Evolutionary conservation across 2,888 invertebrate species (phyloP).

Genomic region (Gymnoscelis rufifasciata): DNA sequence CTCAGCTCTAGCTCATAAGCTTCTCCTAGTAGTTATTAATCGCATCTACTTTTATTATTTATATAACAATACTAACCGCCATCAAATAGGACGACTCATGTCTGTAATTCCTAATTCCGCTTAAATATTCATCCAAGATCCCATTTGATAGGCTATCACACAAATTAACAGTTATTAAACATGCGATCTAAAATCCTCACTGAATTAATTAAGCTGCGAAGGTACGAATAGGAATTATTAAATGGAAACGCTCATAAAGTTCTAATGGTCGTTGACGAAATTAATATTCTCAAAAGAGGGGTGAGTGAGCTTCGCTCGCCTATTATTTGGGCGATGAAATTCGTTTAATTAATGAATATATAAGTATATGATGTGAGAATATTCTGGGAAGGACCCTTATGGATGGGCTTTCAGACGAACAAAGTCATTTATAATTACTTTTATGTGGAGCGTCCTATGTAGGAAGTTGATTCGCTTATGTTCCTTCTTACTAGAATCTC

Average conservation of each 20-base stretch:
- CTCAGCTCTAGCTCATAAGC: too few relatives aligned
- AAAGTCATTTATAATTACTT: too few relatives aligned
- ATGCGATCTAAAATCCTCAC: conserved; percentile 33
- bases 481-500: too few relatives aligned
- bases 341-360: conserved; percentile 37
- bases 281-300: conserved; percentile 47
- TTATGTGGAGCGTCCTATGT: neutral
- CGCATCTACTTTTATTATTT: too few relatives aligned
- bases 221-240: conserved; percentile 35
- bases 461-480: neutral
- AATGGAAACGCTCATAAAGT: conserved; percentile 48
- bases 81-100: too few relatives aligned
- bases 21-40: too few relatives aligned
- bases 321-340: conserved; percentile 45
- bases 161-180: conserved; percentile 29
- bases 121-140: neutral
- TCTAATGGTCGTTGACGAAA: conserved; percentile 46
- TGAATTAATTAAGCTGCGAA: conserved; percentile 43
- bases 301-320: conserved; percentile 35
- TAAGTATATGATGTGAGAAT: conserved; percentile 26
- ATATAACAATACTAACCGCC: too few relatives aligned
- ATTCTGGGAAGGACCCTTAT: neutral
- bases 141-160: neutral
- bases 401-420: too few relatives aligned
- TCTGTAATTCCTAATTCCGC: too few relatives aligned